Conservation (phyloP, 1,140 invertebrate genomes). For the Phortica variegata region DNA sequence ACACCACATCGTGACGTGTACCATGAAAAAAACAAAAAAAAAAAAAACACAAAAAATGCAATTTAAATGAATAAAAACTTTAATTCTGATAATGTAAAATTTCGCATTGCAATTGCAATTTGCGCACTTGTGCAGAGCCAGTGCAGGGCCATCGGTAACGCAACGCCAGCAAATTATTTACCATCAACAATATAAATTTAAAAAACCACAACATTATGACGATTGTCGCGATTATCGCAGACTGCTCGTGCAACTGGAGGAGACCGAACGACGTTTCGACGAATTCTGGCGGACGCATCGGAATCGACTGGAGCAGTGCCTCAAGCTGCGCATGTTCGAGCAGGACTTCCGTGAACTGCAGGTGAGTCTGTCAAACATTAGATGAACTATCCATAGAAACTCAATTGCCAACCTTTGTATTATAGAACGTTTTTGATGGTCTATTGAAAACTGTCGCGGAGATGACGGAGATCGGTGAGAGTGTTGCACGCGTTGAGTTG, state of each 20-base stretch:
- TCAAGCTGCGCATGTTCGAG: conserved; percentile 87
- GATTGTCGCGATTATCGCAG: conserved; percentile 61
- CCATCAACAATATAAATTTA: conserved; percentile 50
- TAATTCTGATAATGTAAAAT: conserved; percentile 3
- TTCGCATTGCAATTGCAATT: conserved; percentile 8
- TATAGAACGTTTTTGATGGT: conserved; percentile 66
- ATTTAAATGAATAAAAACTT: conserved; percentile 17
- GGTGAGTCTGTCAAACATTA: conserved; percentile 60
- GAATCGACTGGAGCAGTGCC: conserved; percentile 81
- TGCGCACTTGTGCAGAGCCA: conserved; percentile 35
- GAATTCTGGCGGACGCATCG: conserved; percentile 91
- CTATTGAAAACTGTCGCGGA: conserved; percentile 74
- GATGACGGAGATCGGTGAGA: conserved; percentile 86
- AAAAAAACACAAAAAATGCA: conserved; percentile 14
- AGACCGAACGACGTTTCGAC: conserved; percentile 91
- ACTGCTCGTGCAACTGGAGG: conserved; percentile 89
- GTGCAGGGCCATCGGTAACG: conserved; percentile 45
- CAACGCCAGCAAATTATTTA: conserved; percentile 50
- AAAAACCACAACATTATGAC: conserved; percentile 49
- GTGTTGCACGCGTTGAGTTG: conserved; percentile 72
- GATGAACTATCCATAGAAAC: conserved; percentile 29
- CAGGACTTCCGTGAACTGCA: conserved; percentile 82
- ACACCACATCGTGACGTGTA: too few relatives aligned
- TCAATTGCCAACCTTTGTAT: conserved; percentile 36
- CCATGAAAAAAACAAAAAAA: conserved; percentile 17